Evolutionary conservation across 1,140 invertebrate species (phyloP), one percentile per base, ranked within the genome.

Genomic region (Temnothorax longispinosus): DNA sequence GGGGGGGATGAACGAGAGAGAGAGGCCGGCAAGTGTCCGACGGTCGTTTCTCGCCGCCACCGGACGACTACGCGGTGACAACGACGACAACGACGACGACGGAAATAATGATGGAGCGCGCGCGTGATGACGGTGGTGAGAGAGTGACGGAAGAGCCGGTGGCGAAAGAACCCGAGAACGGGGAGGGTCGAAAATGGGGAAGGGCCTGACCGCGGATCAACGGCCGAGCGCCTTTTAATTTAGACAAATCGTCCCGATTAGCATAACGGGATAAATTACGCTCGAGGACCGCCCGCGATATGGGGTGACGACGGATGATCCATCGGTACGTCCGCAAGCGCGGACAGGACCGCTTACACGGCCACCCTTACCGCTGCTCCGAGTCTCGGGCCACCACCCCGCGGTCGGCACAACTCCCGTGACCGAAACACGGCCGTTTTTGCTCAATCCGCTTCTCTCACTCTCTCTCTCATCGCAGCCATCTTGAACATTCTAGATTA

Each of bases 231-330:
- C 94, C 95, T 95, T 95, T 95, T 95, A 95, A 95, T 95, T 95
- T 95, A 95, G 95, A 95, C 95, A 95, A 95, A 95, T 95, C 94
- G 94, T 94, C 88, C 85, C 93, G 95, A 95, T 95, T 95, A 95
- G 95, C 95, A 95, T 95, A 95, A 95, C 94, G 93, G 95, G 93
- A 95, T 95, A 95, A 95, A 95, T 95, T 95, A 95, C 94, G 88
- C 85, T 74, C 65, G 89, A 90, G 87, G 74, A 91, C 69, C 75
- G 76, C 11, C 64, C 89, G 80, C 77, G 77, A 81, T 78, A 88
- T 91, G 82, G 90, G 90, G 88, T 87, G 90, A 89, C 86, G 75
- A 82, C 77, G 86, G 89, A 91, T 91, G 71, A 91, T 90, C 86
- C 89, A 90, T 90, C 77, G 86, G 75, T 88, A 35, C 60, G 80